Base-by-base conservation (phyloP, 23 tunicate species). In the Styela plicata region DNA sequence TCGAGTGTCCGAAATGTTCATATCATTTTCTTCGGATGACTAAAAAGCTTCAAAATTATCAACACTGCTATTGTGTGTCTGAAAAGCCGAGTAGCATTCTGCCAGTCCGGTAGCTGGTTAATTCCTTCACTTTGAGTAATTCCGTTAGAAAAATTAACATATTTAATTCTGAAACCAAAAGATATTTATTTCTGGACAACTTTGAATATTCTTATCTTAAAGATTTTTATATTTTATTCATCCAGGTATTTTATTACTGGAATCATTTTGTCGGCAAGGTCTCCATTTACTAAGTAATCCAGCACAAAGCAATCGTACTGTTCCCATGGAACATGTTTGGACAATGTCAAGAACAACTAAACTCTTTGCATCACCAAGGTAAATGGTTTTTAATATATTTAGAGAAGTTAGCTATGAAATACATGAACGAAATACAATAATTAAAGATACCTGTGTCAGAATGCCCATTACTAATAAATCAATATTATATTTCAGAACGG, bases 271-370 rank as follows among this genome's bases (percentile, higher is more conserved):
- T 34, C 85, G 90, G 1, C 73, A 36, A 33, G 90, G 90, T 7
- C 63, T 86, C 18, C 90, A 86, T 62, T 32, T 71, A 32, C 36
- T 81, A 29, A 44, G 83, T 2, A 21, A 64, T 52, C 21, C 37
- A 53, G 17, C 57, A 24, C 28, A 78, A 33, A 78, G 84, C 29
- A 69, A 61, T 7, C 34, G 71, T 21, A 33, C 62, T 61, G 64
- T 86, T 62, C 90, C 90, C 21, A 22, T 62, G 61, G 90, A 86
- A 57, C 90, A 86, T 74, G 77, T 86, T 19, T 86, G 90, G 90
- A 80, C 90, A 13, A 63, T 31, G 0, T 22, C 64, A 52, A 81
- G 74, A 23, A 83, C 78, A 29, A 62, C 34, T 79, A 86, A 86
- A 35, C 36, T 52, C 19, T 80, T 57, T 29, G 3, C 83, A 17